Evolutionary conservation across 2,797 vertebrate species (phyloP).

Genomic region (Acrocephalus scirpaceus): DNA sequence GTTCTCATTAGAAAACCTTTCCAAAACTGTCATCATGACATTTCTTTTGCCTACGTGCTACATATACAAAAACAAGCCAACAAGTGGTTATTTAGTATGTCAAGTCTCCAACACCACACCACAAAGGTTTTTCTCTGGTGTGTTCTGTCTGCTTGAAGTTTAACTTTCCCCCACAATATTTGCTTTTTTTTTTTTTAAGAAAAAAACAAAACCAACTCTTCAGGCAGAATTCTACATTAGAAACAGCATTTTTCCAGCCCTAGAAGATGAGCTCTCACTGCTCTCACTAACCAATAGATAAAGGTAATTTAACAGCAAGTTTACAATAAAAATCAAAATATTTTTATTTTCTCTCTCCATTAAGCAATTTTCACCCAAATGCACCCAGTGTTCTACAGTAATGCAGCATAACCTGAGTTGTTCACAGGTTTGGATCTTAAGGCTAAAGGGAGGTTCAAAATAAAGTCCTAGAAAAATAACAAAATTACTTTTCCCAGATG

Average conservation of each 20-base stretch:
- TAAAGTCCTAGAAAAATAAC: not conserved
- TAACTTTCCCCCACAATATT: rapidly evolving
- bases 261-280: not conserved
- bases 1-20: not conserved
- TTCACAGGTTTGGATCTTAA: not conserved
- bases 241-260: not conserved
- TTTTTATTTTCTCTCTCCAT: not conserved
- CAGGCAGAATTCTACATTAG: not conserved
- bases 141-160: not conserved
- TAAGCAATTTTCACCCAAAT: not conserved
- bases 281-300: not conserved
- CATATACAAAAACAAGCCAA: not conserved
- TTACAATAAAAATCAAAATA: not conserved
- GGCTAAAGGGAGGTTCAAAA: not conserved
- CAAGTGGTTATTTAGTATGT: not conserved
- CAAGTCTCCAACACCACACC: not conserved
- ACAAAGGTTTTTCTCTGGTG: not conserved
- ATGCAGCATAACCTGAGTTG: not conserved
- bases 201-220: not conserved
- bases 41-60: not conserved
- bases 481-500: not conserved
- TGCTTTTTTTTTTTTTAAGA: not conserved
- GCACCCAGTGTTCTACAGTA: not conserved
- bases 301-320: not conserved
- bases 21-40: rapidly evolving